Conservation (phyloP, 2,888 invertebrate species). For the Eustalomyia histrio region DNA sequence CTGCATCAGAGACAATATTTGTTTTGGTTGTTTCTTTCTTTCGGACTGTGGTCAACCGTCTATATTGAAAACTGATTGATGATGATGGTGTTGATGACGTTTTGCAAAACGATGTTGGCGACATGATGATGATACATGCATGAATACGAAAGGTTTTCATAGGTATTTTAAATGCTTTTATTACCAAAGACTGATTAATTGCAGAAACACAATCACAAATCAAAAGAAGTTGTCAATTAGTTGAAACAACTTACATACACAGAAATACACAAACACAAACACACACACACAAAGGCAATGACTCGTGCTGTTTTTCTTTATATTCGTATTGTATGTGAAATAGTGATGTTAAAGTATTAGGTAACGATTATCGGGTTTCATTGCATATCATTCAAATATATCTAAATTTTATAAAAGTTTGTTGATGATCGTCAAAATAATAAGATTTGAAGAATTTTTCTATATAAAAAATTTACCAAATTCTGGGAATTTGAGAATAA, state of each 20-base stretch:
- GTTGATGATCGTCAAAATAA: no score
- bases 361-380: background rate
- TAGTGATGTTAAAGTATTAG: background rate
- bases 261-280: no score
- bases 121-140: slow-evolving; percentile 41
- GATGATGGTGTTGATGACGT: slow-evolving; percentile 66
- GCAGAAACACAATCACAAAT: slow-evolving; percentile 72
- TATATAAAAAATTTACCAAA: no score
- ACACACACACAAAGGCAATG: slow-evolving; percentile 1
- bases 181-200: slow-evolving; percentile 76
- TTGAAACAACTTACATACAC: slow-evolving; percentile 31
- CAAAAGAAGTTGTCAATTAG: slow-evolving; percentile 68
- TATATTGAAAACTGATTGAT: slow-evolving; percentile 71
- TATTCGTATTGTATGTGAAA: background rate
- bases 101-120: slow-evolving; percentile 55
- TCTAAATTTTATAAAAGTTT: no score
- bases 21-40: slow-evolving; percentile 1
- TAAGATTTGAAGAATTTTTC: no score
- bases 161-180: slow-evolving; percentile 70
- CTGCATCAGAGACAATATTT: slow-evolving; percentile 67
- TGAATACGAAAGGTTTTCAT: slow-evolving; percentile 31
- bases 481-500: no score
- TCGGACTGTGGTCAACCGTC: slow-evolving; percentile 61
- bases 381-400: no score
- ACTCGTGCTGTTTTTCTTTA: slow-evolving; percentile 55